Conservation (phyloP, 2,888 invertebrate species). For the Netelia melanura region DNA sequence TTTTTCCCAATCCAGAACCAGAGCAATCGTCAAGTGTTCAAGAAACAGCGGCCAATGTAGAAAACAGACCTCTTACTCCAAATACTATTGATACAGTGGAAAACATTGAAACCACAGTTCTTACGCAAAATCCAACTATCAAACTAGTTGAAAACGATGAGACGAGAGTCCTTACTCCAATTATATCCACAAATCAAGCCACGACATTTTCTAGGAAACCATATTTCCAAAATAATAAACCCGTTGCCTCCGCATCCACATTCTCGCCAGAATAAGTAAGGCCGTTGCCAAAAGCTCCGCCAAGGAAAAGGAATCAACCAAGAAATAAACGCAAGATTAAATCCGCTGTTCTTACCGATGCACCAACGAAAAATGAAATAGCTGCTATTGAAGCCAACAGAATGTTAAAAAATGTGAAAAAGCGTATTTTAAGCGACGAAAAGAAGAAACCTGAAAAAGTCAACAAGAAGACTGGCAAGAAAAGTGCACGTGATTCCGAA, state of each 20-base stretch:
- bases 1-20: neutral
- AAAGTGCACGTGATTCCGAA: neutral
- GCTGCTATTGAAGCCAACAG: neutral
- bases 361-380: slow-evolving; percentile 5
- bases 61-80: slow-evolving; percentile 25
- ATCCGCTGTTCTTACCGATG: slow-evolving; percentile 21
- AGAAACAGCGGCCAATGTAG: neutral
- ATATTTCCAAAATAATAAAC: neutral
- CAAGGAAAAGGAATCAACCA: slow-evolving; percentile 48
- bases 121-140: too few species aligned
- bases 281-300: slow-evolving; percentile 58
- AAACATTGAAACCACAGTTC: too few species aligned
- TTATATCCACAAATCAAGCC: slow-evolving; percentile 1
- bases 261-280: slow-evolving; percentile 55
- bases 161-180: too few species aligned
- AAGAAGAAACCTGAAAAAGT: neutral
- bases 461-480: neutral
- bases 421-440: neutral
- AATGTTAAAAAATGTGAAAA: neutral
- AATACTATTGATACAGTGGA: neutral
- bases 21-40: neutral
- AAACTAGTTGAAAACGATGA: too few species aligned
- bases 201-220: neutral
- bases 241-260: neutral
- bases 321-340: slow-evolving; percentile 39